Conservation (phyloP, 2,888 invertebrate species). For the Panzeria rudis region DNA sequence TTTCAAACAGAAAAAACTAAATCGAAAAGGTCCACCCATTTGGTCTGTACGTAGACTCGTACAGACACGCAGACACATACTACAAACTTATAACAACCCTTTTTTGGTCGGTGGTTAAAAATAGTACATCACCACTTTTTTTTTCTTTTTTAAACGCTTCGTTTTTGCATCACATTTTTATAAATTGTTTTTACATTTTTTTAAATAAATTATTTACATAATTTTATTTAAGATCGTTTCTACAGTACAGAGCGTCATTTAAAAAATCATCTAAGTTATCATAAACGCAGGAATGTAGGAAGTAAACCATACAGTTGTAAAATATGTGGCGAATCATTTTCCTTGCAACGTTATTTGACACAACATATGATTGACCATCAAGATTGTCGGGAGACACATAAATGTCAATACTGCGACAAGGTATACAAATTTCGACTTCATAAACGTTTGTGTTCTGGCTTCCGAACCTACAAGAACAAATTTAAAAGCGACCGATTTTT, state of each 20-base stretch:
- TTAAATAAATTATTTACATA: neutral
- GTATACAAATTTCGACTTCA: constrained; percentile 10
- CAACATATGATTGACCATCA: constrained; percentile 74
- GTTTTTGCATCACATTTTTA: neutral
- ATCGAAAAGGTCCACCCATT: too few species aligned
- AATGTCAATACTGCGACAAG: constrained; percentile 74
- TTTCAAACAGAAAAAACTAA: too few species aligned
- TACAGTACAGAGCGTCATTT: constrained; percentile 72
- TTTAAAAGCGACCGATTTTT: too few species aligned
- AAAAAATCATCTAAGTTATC: constrained; percentile 74
- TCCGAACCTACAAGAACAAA: too few species aligned
- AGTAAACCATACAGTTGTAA: constrained; percentile 74
- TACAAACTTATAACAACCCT: too few species aligned
- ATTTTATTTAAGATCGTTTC: constrained; percentile 72
- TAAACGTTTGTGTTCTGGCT: neutral
- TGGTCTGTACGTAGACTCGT: too few species aligned
- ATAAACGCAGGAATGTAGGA: constrained; percentile 73
- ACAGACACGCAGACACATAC: too few species aligned
- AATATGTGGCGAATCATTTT: constrained; percentile 75
- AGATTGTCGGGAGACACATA: constrained; percentile 72
- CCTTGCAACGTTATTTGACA: constrained; percentile 74
- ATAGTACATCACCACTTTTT: too few species aligned
- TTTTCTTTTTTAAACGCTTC: too few species aligned
- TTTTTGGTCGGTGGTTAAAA: too few species aligned
- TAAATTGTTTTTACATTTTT: neutral